These are phyloP conservation scores for Gandaritis pyraliata DNA, from an alignment of 2,888 invertebrate species.

Conservation along the genomic window DNA sequence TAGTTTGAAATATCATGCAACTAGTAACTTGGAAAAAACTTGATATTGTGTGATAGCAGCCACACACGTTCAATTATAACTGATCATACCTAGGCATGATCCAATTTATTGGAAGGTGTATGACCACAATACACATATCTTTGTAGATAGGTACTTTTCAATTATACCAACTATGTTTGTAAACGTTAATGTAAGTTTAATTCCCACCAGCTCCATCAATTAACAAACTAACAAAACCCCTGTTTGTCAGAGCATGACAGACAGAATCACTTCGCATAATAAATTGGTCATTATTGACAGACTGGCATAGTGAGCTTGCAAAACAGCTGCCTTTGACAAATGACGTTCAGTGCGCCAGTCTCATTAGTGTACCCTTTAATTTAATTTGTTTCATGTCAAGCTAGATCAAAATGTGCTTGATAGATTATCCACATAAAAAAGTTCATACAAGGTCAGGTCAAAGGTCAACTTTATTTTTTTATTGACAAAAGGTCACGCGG, in stretches of 20 bases:
- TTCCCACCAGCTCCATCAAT: not conserved
- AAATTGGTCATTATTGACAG: constrained; percentile 31
- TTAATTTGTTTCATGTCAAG: constrained; percentile 21
- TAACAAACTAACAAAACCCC: constrained; percentile 12
- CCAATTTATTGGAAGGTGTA: too few relatives aligned
- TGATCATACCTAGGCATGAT: too few relatives aligned
- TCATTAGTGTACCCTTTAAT: constrained; percentile 18
- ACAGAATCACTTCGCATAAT: constrained; percentile 29
- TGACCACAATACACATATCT: too few relatives aligned
- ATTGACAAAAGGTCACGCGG: too few relatives aligned
- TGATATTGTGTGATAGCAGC: too few relatives aligned
- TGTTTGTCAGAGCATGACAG: constrained; percentile 26
- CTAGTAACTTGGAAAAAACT: too few relatives aligned
- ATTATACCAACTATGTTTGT: too few relatives aligned
- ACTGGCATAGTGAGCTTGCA: constrained; percentile 27
- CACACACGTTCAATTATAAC: too few relatives aligned
- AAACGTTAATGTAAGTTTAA: too few relatives aligned
- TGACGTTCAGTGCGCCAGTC: constrained; percentile 17
- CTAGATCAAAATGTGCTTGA: constrained; percentile 16
- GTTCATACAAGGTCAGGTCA: not conserved
- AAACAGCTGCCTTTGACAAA: constrained; percentile 31
- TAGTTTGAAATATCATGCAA: too few relatives aligned
- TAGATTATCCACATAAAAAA: not conserved
- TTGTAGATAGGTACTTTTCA: too few relatives aligned
- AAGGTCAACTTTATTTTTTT: not conserved